Conservation (phyloP, 2,797 vertebrate genomes). For the Silurus lanzhouensis region DNA sequence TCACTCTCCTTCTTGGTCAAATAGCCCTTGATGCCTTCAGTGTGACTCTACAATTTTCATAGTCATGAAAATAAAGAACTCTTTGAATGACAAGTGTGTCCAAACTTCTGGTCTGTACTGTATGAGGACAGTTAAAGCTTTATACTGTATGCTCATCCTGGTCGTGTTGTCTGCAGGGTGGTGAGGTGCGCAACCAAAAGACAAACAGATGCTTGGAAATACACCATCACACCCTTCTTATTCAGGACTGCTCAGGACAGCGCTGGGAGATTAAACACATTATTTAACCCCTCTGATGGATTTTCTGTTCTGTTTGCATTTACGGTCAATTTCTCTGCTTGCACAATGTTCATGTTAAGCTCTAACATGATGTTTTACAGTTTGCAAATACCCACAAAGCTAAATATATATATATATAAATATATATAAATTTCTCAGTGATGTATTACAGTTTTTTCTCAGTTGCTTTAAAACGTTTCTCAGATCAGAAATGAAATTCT, state of each 20-base stretch:
- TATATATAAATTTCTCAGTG: too few species aligned
- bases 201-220: constrained; percentile 70
- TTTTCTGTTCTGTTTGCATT: background rate
- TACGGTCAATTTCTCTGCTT: background rate
- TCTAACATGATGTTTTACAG: background rate
- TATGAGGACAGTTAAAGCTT: background rate
- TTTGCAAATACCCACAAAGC: background rate
- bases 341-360: background rate
- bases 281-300: constrained; percentile 50
- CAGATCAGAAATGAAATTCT: too few species aligned
- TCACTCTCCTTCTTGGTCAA: too few species aligned
- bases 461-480: too few species aligned
- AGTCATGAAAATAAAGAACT: too few species aligned
- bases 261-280: constrained; percentile 66
- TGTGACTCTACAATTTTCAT: too few species aligned
- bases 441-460: too few species aligned
- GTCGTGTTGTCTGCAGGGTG: constrained; percentile 56
- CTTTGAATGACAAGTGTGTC: too few species aligned
- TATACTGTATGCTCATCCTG: background rate
- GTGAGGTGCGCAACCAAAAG: constrained; percentile 63
- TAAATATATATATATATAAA: too few species aligned
- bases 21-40: too few species aligned
- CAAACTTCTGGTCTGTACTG: too few species aligned
- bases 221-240: constrained; percentile 49
- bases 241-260: constrained; percentile 67